Evolutionary conservation across 2,888 invertebrate species (phyloP), one percentile per base, ranked within the genome.

Genomic region (Anarsia innoxiella): DNA sequence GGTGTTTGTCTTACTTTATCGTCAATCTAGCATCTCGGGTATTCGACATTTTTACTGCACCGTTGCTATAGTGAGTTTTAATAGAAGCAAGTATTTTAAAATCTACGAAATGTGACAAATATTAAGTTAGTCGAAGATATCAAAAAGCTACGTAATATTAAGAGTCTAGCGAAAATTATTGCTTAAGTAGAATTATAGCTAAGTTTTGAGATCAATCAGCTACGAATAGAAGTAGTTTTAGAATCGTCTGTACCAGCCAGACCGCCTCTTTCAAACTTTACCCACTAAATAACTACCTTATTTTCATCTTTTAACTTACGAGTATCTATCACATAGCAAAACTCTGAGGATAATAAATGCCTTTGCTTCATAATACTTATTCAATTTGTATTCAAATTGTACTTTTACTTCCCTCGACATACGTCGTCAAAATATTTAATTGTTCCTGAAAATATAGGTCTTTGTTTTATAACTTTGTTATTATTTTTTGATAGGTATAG

Each of bases 241-340:
- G 46, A 46, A 52, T 11, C 5, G 29, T 62, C 66, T 67, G 66
- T 46, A 39, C 65, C 64, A 63, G 68, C 59, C 69, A 71, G 66
- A 66, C 36, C 43, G 19, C 43, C 40, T 37, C n/a, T 25, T 9
- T 9, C 25, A 25, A 9, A 25, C 19, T 30, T 49, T 49, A 56
- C 31, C 29, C 26, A 32, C 37, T 35, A 47, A 36, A 12, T 37
- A 35, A 40, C 29, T 23, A 37, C 16, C 15, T 2, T n/a, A 14
- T 5, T 31, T 15, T 15, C 16, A 15, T 16, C n/a, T n/a, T n/a
- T n/a, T n/a, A n/a, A n/a, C n/a, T 11, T 10, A 23, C 23, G 11
- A 5, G 13, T 15, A 30, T 30, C 8, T 25, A 25, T 25, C 25
- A 25, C n/a, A 9, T 25, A 19, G 19, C 19, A 6, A 6, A n/a